Percentiles rank a stretch among this genome's conserved stretches.
phyloP scores from a whole-genome alignment of 2,888 invertebrate species.

The Eupithecia insigniata region DNA sequence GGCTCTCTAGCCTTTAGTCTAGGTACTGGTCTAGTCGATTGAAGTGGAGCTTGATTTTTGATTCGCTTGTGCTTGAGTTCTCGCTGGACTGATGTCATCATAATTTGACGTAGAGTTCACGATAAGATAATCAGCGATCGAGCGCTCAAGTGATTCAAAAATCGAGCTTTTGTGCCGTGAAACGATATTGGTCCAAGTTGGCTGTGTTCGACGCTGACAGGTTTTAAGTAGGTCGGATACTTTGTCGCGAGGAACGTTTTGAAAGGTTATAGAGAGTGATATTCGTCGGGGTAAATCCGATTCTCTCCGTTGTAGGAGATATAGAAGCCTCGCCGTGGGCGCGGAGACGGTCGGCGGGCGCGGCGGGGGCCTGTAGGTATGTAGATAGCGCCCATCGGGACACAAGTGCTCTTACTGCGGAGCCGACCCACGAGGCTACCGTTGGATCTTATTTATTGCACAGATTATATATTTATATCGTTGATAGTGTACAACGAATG shows the following conservation, averaged over 20 bases:
- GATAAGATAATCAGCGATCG: not conserved
- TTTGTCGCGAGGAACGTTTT: not conserved
- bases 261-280: not conserved
- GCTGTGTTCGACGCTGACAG: not conserved
- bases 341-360: not conserved
- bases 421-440: conserved; percentile 10
- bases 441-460: conserved; percentile 38
- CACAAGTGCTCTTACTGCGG: conserved; percentile 22
- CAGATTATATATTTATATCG: conserved; percentile 43
- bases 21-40: not conserved
- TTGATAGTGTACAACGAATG: conserved; percentile 49
- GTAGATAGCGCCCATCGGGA: conserved; percentile 7
- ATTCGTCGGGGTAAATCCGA: not conserved
- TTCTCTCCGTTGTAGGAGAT: not conserved
- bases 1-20: not conserved
- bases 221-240: not conserved
- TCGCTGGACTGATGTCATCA: not conserved
- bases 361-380: not conserved
- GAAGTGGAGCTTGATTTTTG: not conserved
- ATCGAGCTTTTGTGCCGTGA: not conserved
- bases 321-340: not conserved
- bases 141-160: not conserved
- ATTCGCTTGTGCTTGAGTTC: not conserved
- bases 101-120: not conserved
- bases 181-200: not conserved